Base-by-base conservation (phyloP, 1,140 invertebrate genomes). In the Dreissena rostriformis region DNA sequence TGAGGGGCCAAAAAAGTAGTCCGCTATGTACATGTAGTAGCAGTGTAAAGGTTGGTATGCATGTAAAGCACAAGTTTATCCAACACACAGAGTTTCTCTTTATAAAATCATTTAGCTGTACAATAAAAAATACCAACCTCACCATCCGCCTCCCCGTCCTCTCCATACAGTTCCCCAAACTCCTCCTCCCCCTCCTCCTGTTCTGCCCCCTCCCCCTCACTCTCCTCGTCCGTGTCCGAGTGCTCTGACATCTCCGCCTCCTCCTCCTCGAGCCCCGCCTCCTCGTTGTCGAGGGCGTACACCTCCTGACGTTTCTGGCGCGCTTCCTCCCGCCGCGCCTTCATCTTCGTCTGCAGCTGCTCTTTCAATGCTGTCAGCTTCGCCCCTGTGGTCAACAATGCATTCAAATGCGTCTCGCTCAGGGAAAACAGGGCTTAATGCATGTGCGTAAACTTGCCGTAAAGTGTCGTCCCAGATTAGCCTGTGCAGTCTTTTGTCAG, bases 211-310 rank as follows among this genome's bases (percentile, higher is more conserved):
- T 85, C 82, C 11, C 65, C 74, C 24, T 84, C 81, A 29, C 85
- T 61, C 15, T 86, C 85, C 17, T 71, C 81, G 84, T 90, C 90
- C 19, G 89, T 88, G 72, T 91, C 89, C 19, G 88, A 88, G 22
- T 85, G 49, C 57, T 90, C 89, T 12, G 89, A 86, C 83, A 88
- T 75, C 77, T 91, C 90, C 29, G 88, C 88, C 67, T 91, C 90
- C n/a, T 82, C 79, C 15, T 70, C 88, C 19, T 81, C 86, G 22
- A 68, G 80, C 17, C 77, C 86, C 39, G 84, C 89, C 70, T 90
- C 90, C 79, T 91, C 90, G 72, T 91, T 91, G 57, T 91, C 89
- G 22, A 91, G 63, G 49, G 87, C 86, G 79, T 88, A 91, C 24
- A 89, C 29, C 17, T 91, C 89, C 67, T 87, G 85, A 24, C 89